phyloP scores from a whole-genome alignment of 2,113 vertebrate species.

The Ornithorhynchus anatinus region DNA sequence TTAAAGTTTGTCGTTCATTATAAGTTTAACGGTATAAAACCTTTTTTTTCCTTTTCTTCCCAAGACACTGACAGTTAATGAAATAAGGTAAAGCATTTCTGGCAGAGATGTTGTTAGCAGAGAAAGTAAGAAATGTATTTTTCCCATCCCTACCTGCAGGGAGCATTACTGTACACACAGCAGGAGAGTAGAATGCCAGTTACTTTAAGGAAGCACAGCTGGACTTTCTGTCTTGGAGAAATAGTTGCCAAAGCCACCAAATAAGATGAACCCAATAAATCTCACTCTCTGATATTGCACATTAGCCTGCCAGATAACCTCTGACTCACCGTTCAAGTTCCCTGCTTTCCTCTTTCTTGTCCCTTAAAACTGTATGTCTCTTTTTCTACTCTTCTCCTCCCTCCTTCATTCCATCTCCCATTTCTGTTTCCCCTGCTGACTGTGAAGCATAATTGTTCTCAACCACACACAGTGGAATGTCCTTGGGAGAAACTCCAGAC shows the following conservation, averaged over 20 bases:
- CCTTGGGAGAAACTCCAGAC: neutral
- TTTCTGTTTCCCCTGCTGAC: neutral
- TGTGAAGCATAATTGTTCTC: neutral
- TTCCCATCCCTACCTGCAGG: conserved; percentile 44
- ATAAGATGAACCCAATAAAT: conserved; percentile 14
- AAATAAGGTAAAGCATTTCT: conserved; percentile 48
- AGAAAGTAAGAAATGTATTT: conserved; percentile 52
- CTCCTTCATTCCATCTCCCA: neutral
- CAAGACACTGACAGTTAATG: conserved; percentile 60
- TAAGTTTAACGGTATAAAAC: conserved; percentile 38
- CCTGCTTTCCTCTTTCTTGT: neutral
- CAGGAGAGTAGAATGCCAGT: conserved; percentile 39
- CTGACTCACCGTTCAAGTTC: neutral
- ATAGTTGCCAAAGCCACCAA: conserved; percentile 8
- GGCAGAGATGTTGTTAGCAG: conserved; percentile 45
- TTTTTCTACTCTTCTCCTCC: neutral
- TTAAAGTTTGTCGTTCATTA: conserved; percentile 8
- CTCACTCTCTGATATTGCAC: neutral
- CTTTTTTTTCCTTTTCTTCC: conserved; percentile 52
- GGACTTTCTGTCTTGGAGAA: conserved; percentile 26
- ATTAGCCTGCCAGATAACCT: neutral
- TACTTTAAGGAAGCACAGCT: conserved; percentile 12
- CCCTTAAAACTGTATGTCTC: too few species aligned
- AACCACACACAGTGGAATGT: neutral
- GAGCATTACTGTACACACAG: conserved; percentile 55